phyloP scores from a whole-genome alignment of 2,797 vertebrate genomes.

The Aselliscus stoliczkanus region DNA sequence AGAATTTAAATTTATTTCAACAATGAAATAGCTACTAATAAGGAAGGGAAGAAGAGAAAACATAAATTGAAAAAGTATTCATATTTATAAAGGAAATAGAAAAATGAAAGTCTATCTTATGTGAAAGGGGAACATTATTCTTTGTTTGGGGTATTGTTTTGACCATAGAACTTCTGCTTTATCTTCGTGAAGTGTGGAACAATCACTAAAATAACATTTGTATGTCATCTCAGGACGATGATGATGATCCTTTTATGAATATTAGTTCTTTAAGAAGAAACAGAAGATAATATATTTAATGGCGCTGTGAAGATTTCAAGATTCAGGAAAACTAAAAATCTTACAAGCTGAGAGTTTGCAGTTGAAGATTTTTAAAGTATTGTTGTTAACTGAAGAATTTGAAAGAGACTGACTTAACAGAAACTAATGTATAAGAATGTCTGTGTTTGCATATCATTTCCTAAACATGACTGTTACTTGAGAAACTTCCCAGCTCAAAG shows the following conservation, averaged over 20 bases:
- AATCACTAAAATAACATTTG: background rate
- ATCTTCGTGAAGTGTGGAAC: background rate
- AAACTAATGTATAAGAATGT: background rate
- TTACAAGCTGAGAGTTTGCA: background rate
- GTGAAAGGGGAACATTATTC: background rate
- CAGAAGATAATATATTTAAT: conserved; percentile 73
- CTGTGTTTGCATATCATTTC: conserved; percentile 4
- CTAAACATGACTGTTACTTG: conserved; percentile 10
- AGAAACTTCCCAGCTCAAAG: conserved; percentile 4
- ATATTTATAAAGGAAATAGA: background rate
- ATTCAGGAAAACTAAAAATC: conserved; percentile 33
- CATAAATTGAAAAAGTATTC: background rate
- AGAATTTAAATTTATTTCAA: background rate
- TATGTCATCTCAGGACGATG: conserved; percentile 81
- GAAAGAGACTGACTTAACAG: background rate
- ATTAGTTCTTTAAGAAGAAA: conserved; percentile 73
- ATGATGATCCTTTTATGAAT: conserved; percentile 83
- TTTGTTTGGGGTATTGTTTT: background rate
- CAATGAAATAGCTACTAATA: background rate
- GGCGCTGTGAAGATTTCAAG: background rate
- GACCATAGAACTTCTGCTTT: background rate
- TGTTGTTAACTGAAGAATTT: background rate
- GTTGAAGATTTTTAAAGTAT: background rate
- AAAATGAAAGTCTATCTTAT: background rate
- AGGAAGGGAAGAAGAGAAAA: background rate